Evolutionary conservation across 2,888 invertebrate species (phyloP).

Genomic region (Archips xylosteana): DNA sequence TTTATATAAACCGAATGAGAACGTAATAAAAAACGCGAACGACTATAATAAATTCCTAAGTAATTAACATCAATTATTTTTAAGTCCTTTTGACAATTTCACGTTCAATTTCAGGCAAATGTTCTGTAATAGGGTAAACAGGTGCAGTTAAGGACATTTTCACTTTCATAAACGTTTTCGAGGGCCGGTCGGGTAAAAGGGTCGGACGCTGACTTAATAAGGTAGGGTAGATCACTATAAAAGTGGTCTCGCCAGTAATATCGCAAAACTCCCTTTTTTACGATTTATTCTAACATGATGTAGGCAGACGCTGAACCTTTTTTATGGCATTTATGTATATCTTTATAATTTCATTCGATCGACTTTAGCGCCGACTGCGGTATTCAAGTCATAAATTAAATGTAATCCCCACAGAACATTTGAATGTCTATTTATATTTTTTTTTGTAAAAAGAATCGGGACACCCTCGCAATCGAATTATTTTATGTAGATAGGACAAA

Average conservation of each 20-base stretch:
- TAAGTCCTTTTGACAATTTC: conserved; percentile 52
- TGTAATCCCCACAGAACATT: conserved; percentile 9
- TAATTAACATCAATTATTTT: conserved; percentile 57
- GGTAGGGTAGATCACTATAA: conserved; percentile 68
- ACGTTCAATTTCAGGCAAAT: conserved; percentile 56
- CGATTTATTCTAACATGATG: conserved; percentile 59
- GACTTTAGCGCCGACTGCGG: conserved; percentile 1
- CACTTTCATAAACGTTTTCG: conserved; percentile 70
- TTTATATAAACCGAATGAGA: conserved; percentile 18
- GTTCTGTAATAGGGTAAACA: conserved; percentile 62
- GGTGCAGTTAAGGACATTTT: conserved; percentile 74
- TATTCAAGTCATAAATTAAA: conserved; percentile 13
- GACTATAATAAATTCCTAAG: conserved; percentile 54
- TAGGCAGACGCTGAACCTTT: conserved; percentile 50
- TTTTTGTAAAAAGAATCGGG: not conserved
- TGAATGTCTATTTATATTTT: conserved; percentile 4
- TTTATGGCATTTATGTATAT: conserved; percentile 37
- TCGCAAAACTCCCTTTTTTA: conserved; percentile 67
- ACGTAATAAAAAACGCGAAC: conserved; percentile 49
- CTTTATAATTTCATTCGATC: conserved; percentile 31
- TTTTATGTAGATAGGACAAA: not conserved
- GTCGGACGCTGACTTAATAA: conserved; percentile 74
- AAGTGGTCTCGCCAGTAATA: conserved; percentile 66
- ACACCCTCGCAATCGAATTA: not conserved
- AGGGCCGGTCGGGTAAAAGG: conserved; percentile 58